Percentiles rank a stretch among this genome's conserved stretches.
These are phyloP conservation scores for Otocyon megalotis DNA, from an alignment of 2,113 vertebrate species.

Conservation along the genomic window DNA sequence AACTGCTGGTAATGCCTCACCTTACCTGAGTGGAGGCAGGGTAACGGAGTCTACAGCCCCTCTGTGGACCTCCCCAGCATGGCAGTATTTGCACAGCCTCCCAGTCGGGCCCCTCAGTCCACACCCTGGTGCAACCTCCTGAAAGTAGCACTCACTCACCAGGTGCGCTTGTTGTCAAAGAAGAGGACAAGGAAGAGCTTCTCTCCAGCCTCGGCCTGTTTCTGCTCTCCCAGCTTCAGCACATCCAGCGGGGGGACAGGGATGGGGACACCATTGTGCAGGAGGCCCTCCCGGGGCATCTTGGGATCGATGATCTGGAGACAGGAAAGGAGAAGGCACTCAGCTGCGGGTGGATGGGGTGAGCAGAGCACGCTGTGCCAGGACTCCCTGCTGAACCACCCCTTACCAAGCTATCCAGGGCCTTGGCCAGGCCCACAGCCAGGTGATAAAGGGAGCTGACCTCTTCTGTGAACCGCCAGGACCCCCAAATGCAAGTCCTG, in stretches of 20 bases:
- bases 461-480: not conserved
- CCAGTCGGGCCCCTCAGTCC: not conserved
- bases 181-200: slow-evolving; percentile 98
- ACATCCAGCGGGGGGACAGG: slow-evolving; percentile 97
- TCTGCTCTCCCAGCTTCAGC: slow-evolving; percentile 94
- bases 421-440: not conserved
- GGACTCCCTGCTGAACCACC: not conserved
- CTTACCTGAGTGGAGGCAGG: not conserved
- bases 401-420: not conserved
- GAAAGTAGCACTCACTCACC: slow-evolving; percentile 88
- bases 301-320: slow-evolving; percentile 97
- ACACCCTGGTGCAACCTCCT: not conserved
- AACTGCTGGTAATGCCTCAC: not conserved
- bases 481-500: not conserved
- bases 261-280: slow-evolving; percentile 98
- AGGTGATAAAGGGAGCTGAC: not conserved
- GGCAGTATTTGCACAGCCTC: not conserved
- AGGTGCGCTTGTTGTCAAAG: slow-evolving; percentile 99
- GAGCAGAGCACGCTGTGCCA: not conserved
- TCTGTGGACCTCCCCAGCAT: not conserved
- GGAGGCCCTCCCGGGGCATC: slow-evolving; percentile 96
- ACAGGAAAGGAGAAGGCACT: slow-evolving; percentile 43
- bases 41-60: not conserved
- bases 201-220: slow-evolving; percentile 93
- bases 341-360: not conserved